Evolutionary conservation across 2,113 vertebrate species (phyloP).

Genomic region (Sphaerodactylus townsendi): DNA sequence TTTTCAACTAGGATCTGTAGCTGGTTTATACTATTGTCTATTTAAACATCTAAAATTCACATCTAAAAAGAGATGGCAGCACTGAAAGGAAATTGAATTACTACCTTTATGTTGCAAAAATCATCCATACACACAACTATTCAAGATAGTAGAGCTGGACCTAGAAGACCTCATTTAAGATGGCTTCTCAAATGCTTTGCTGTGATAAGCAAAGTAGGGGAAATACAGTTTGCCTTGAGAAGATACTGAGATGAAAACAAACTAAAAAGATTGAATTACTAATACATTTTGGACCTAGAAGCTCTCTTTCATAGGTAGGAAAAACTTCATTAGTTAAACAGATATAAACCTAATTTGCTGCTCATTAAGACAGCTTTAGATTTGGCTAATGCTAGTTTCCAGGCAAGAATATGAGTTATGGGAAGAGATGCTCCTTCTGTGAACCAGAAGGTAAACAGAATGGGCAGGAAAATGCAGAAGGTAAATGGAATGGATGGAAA

Average conservation of each 20-base stretch:
- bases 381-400: neutral
- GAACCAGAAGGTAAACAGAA: neutral
- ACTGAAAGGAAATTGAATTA: neutral
- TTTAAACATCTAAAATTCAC: too few species aligned
- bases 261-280: neutral
- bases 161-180: neutral
- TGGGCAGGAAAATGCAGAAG: neutral
- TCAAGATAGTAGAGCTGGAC: neutral
- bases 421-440: neutral
- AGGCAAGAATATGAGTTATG: neutral
- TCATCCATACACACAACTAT: neutral
- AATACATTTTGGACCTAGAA: neutral
- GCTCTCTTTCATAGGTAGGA: neutral
- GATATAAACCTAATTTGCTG: neutral
- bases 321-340: neutral
- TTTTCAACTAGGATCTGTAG: too few species aligned
- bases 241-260: neutral
- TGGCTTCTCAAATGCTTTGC: neutral
- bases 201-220: neutral
- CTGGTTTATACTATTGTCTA: too few species aligned
- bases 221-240: neutral
- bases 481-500: neutral
- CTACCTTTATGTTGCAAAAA: neutral
- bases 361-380: neutral
- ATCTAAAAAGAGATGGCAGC: neutral